A percentile compares a stretch with the other conserved stretches of the same genome.
These are phyloP conservation scores for Vidua chalybeata DNA, from an alignment of 2,113 vertebrate species.

Conservation along the genomic window DNA sequence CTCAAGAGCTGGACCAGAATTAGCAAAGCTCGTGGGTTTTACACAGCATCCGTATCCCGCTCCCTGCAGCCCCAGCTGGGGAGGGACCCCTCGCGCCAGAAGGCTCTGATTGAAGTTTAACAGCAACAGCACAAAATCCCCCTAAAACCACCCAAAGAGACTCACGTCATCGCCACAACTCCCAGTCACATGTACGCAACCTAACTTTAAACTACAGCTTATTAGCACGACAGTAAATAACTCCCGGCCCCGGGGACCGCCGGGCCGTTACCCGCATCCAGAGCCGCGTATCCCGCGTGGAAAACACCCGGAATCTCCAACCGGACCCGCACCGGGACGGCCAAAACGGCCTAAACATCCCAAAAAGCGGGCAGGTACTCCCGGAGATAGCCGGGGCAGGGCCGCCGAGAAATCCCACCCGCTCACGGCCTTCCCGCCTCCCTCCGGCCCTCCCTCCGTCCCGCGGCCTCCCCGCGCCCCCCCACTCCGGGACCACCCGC, in stretches of 20 bases:
- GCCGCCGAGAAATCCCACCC: background rate
- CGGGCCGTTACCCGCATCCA: background rate
- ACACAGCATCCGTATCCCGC: background rate
- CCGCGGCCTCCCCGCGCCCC: background rate
- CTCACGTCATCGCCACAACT: fast-evolving
- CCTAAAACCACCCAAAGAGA: background rate
- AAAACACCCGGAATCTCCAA: background rate
- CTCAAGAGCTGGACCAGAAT: too few species aligned
- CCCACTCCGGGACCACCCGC: background rate
- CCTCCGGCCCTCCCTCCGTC: background rate
- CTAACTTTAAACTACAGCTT: background rate
- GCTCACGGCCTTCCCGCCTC: background rate
- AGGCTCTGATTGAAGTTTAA: background rate
- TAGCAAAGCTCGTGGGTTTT: background rate
- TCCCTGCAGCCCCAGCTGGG: background rate
- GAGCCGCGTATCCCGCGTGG: background rate
- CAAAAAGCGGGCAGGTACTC: too few species aligned
- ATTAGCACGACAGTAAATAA: background rate
- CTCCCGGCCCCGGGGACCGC: background rate
- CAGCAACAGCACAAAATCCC: background rate
- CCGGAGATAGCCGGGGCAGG: fast-evolving
- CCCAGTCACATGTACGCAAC: fast-evolving
- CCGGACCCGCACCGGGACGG: too few species aligned
- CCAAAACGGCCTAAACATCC: background rate
- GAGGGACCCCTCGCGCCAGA: background rate